Evolutionary conservation across 2,113 vertebrate species (phyloP).

Genomic region (Anoplopoma fimbria): DNA sequence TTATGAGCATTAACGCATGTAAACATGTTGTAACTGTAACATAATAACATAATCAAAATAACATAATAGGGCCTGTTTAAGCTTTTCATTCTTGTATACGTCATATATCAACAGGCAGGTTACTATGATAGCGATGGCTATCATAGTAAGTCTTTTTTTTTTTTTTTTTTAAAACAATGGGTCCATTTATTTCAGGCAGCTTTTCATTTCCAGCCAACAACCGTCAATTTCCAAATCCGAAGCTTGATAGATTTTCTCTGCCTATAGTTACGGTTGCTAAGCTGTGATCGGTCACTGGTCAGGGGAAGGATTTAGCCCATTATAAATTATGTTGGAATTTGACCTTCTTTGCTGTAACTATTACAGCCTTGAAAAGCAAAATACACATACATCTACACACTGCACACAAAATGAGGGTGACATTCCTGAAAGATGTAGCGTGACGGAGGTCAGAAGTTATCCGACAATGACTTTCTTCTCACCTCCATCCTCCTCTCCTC

Average conservation of each 20-base stretch:
- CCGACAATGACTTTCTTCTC: conserved; percentile 12
- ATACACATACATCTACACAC: not conserved
- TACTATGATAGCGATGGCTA: too few species aligned
- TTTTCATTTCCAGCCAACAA: too few species aligned
- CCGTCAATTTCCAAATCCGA: not conserved
- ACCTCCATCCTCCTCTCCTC: conserved; percentile 31
- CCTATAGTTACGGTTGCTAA: not conserved
- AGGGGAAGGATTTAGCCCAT: not conserved
- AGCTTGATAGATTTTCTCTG: conserved; percentile 1
- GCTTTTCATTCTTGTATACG: too few species aligned
- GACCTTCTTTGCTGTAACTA: not conserved
- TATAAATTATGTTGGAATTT: not conserved
- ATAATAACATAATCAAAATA: too few species aligned
- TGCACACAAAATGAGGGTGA: not conserved
- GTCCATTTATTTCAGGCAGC: too few species aligned
- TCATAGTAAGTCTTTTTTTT: too few species aligned
- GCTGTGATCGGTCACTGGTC: not conserved
- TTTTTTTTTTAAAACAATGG: too few species aligned
- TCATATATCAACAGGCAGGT: too few species aligned
- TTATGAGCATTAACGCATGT: too few species aligned
- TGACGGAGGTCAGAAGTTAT: conserved; percentile 18
- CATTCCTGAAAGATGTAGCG: not conserved
- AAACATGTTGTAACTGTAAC: too few species aligned
- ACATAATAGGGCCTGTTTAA: too few species aligned
- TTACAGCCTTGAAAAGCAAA: not conserved